Evolutionary conservation across 2,113 vertebrate species (phyloP), one percentile per base, ranked within the genome.

Genomic region (Anser brachyrhynchus): DNA sequence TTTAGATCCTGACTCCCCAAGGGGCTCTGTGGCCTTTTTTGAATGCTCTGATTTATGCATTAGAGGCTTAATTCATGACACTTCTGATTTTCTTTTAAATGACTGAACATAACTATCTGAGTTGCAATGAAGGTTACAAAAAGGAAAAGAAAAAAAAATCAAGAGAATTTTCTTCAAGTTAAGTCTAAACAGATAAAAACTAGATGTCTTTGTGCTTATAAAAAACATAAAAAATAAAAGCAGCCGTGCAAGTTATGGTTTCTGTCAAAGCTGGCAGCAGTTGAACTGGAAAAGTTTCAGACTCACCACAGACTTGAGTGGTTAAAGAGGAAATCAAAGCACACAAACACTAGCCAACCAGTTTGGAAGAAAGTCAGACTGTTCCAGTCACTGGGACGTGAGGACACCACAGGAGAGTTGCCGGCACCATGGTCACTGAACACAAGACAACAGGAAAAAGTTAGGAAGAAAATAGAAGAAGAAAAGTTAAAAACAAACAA

Each of bases 261-360:
- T 90, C 41, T 93, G 66, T 88, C 75, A 91, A 54, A 87, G 81
- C 58, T 96, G 92, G 84, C 72, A 94, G 77, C 37, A 78, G 18
- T 20, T 72, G 83, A 91, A 62, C 81, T 95, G 90, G 88, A 95
- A 62, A 80, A 75, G 43, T 91, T 95, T 95, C 87, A 95, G 89
- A 62, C 84, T 96, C 13, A 46, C 90, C 92, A 66, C 94, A 94
- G 86, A 73, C 78, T 84, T 70, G 89, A 91, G 72, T 44, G 81
- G 79, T 92, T 92, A 79, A 88, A 88, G 84, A 91, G 84, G 80
- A 91, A 96, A 93, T 95, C 88, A 89, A 94, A 94, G 93, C 81
- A 62, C 28, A 74, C 54, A 80, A 85, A 90, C 70, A 43, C n/a
- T 0, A 6, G 69, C 91, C 84, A 96, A 6, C 28, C 54, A n/a